Conservation (phyloP, 2,797 vertebrate species). For the Sternotherus odoratus region DNA sequence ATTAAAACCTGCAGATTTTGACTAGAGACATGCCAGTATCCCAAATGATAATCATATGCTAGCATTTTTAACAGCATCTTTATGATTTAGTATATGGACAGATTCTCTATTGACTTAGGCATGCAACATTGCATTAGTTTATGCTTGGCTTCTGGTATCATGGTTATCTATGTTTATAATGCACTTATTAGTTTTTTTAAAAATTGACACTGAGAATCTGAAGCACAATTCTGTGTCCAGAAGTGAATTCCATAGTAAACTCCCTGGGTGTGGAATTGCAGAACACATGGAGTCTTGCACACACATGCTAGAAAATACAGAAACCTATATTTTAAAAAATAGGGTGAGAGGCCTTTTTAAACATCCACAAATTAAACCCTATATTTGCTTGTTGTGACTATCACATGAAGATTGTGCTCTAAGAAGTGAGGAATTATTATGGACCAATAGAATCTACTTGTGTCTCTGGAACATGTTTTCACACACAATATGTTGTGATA, state of each 20-base stretch:
- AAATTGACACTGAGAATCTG: not conserved
- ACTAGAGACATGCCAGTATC: not conserved
- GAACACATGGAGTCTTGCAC: not conserved
- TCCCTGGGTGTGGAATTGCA: not conserved
- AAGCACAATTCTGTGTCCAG: not conserved
- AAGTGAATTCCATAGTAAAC: not conserved
- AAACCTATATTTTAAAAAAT: not conserved
- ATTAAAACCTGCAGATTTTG: not conserved
- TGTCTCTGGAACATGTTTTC: not conserved
- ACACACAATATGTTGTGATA: not conserved
- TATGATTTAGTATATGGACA: not conserved
- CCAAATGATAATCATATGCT: not conserved
- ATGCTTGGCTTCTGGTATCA: not conserved
- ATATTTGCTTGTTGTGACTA: not conserved
- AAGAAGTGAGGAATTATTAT: not conserved
- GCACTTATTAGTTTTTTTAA: not conserved
- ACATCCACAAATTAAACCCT: not conserved
- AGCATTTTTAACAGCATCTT: conserved; percentile 3
- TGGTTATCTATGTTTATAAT: not conserved
- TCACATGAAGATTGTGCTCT: too few species aligned
- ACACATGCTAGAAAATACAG: not conserved
- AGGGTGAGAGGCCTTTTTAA: not conserved
- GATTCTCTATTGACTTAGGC: not conserved
- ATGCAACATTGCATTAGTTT: not conserved
- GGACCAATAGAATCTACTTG: not conserved